These are phyloP conservation scores for Speoplatyrhinus poulsoni DNA, from an alignment of 2,113 vertebrate genomes.

Conservation along the genomic window DNA sequence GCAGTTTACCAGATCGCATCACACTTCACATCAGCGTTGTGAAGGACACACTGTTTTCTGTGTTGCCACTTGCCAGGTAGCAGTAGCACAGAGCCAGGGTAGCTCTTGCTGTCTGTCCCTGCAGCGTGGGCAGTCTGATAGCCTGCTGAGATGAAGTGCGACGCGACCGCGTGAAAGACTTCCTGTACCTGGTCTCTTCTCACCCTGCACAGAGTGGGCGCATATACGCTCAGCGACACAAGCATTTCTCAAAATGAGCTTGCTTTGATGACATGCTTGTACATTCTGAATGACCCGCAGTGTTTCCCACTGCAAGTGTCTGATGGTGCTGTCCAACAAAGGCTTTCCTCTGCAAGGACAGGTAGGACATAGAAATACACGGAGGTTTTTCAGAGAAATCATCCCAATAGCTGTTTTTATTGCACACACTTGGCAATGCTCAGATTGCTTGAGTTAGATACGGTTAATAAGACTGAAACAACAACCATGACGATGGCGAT, in stretches of 20 bases:
- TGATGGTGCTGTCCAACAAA: constrained; percentile 48
- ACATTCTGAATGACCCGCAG: constrained; percentile 56
- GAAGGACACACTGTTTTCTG: not conserved
- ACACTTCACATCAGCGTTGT: not conserved
- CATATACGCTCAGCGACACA: constrained; percentile 59
- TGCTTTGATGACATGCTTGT: constrained; percentile 61
- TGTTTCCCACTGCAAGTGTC: constrained; percentile 53
- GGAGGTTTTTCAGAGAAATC: constrained; percentile 29
- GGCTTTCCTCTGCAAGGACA: constrained; percentile 26
- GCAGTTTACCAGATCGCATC: too few species aligned
- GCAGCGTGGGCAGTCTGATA: constrained; percentile 28
- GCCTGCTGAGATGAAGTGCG: constrained; percentile 50
- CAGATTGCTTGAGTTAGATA: constrained; percentile 34
- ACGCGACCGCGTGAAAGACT: constrained; percentile 54
- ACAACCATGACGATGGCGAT: constrained; percentile 47
- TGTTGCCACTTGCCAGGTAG: not conserved
- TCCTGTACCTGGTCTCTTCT: constrained; percentile 55
- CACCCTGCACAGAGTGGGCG: constrained; percentile 50
- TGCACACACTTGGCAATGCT: constrained; percentile 18
- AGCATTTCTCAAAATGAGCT: constrained; percentile 64
- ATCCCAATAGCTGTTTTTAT: constrained; percentile 19
- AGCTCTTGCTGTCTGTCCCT: constrained; percentile 12
- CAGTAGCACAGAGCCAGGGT: not conserved
- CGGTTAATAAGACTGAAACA: not conserved
- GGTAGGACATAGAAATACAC: constrained; percentile 27